A percentile compares a stretch with the other conserved stretches of the same genome.
Evolutionary conservation across 2,888 invertebrate species (phyloP).

Genomic region (Philopedon plagiatum): DNA sequence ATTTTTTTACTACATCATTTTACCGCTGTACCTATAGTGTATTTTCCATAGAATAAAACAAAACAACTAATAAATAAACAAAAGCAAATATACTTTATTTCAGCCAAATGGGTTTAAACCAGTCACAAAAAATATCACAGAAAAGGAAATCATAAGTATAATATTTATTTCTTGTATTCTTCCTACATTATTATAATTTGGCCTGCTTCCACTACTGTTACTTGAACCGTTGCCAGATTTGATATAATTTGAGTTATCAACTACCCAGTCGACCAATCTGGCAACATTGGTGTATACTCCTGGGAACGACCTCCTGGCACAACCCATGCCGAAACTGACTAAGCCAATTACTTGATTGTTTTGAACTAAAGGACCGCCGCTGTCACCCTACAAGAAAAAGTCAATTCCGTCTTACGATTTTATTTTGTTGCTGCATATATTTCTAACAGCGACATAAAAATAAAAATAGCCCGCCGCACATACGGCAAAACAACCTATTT

Average conservation of each 20-base stretch:
- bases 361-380: conserved; percentile 46
- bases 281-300: conserved; percentile 49
- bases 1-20: no score
- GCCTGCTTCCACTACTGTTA: not conserved
- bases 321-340: conserved; percentile 49
- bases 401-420: no score
- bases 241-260: conserved; percentile 32
- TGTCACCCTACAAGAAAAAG: conserved; percentile 44
- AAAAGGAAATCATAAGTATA: not conserved
- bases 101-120: not conserved
- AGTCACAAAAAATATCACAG: not conserved
- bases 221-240: not conserved
- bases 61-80: not conserved
- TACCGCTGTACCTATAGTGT: no score
- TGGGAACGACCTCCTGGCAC: conserved; percentile 38
- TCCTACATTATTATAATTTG: no score
- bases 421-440: no score
- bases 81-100: not conserved
- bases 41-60: no score
- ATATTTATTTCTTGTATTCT: not conserved
- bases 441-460: no score
- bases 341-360: conserved; percentile 40
- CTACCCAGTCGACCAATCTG: conserved; percentile 30
- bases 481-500: no score
- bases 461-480: no score